phyloP scores from a whole-genome alignment of 2,113 vertebrate species.

The Onychostruthus taczanowskii region DNA sequence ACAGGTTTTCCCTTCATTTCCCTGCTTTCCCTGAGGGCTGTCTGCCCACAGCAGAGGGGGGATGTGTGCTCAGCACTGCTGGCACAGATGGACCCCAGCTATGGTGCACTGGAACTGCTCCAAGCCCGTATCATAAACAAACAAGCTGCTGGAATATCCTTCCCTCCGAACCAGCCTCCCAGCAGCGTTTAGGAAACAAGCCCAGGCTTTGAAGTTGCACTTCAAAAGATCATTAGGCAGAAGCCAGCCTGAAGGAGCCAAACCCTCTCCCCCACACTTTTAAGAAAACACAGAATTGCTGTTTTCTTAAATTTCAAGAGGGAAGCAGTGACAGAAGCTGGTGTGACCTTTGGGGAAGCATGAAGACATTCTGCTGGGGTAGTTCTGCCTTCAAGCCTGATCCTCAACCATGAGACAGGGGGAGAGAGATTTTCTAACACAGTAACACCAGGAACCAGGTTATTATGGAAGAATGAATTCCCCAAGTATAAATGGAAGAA shows the following conservation, averaged over 20 bases:
- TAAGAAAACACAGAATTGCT: not conserved
- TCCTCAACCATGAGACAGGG: not conserved
- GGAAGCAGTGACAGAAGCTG: not conserved
- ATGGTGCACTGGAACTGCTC: not conserved
- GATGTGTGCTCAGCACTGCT: not conserved
- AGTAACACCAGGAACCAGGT: not conserved
- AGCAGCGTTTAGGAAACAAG: not conserved
- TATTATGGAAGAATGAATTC: not conserved
- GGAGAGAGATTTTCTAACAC: not conserved
- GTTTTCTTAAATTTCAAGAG: not conserved
- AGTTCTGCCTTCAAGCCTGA: not conserved
- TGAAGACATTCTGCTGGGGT: not conserved
- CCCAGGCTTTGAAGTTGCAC: conserved; percentile 13
- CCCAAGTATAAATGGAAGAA: not conserved
- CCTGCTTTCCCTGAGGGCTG: not conserved
- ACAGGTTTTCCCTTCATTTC: not conserved
- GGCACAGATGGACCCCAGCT: not conserved
- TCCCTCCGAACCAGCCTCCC: not conserved
- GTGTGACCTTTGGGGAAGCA: not conserved
- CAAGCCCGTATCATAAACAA: not conserved
- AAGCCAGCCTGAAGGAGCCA: not conserved
- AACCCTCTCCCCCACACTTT: not conserved
- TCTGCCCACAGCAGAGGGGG: not conserved
- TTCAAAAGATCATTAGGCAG: conserved; percentile 6
- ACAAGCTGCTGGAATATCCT: not conserved